Evolutionary conservation across 2,113 vertebrate genomes (phyloP).

Genomic region (Solea senegalensis): DNA sequence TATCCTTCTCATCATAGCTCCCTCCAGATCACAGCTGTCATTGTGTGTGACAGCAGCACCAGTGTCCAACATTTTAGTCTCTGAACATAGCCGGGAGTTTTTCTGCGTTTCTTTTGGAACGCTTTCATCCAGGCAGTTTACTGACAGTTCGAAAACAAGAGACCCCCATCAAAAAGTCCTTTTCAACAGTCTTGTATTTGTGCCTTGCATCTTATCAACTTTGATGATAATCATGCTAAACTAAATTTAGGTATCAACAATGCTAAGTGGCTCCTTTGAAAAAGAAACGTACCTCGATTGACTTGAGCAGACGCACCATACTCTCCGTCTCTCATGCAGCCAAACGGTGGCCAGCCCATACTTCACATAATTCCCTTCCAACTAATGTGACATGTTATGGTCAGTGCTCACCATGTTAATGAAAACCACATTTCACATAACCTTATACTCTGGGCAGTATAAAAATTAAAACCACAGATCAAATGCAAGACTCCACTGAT

Average conservation of each 20-base stretch:
- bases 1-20: constrained; percentile 35
- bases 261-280: constrained; percentile 43
- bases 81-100: background rate
- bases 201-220: constrained; percentile 43
- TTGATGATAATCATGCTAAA: constrained; percentile 63
- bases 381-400: constrained; percentile 29
- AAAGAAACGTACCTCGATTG: constrained; percentile 12
- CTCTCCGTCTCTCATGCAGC: constrained; percentile 4
- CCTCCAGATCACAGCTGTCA: constrained; percentile 54
- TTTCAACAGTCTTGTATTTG: constrained; percentile 52
- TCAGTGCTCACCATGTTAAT: constrained; percentile 10
- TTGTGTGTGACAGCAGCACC: constrained; percentile 47
- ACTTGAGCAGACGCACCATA: background rate
- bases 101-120: constrained; percentile 18
- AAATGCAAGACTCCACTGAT: constrained; percentile 29
- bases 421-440: constrained; percentile 31
- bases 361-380: constrained; percentile 6
- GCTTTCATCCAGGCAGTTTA: constrained; percentile 50
- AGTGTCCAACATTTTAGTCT: constrained; percentile 22
- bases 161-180: constrained; percentile 47
- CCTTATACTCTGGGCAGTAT: constrained; percentile 24
- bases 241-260: constrained; percentile 74
- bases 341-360: constrained; percentile 13
- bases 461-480: constrained; percentile 46
- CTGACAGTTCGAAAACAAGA: constrained; percentile 73